Base-by-base conservation (phyloP, 2,888 invertebrate species). In the Cylloceria caligata region DNA sequence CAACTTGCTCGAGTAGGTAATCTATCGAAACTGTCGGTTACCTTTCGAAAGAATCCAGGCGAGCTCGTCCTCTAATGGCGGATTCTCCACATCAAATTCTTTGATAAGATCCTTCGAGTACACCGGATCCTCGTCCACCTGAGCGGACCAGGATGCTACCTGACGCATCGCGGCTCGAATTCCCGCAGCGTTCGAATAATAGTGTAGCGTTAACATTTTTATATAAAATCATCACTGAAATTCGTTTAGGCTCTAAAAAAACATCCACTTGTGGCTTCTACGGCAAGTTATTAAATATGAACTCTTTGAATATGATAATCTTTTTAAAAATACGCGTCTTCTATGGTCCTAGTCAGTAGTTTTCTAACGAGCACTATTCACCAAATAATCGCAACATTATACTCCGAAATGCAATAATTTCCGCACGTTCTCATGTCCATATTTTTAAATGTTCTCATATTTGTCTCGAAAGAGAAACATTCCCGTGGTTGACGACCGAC, bases 101-200 rank as follows among this genome's bases (percentile, higher is more conserved):
- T 97, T 97, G 94, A 97, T 97, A 93, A 97, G 96, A 92, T 97
- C 97, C 93, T 96, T 94, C 86, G 96, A 95, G 93, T 97, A 97
- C 89, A 96, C 96, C 81, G 90, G 91, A 87, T 94, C 94, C 86
- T 94, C 93, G 89, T 94, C 94, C 91, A 94, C 94, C 89, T 93
- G 89, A 91, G 93, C 88, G 94, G 94, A 93, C 94, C 91, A 96
- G 94, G 87, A 94, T 94, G 88, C 92, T 89, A 90, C 86, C 67
- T 87, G 88, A 74, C 88, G 88, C 77, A 90, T 86, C 39, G 88
- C 84, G 47, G 89, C 85, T 39, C 87, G 87, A 42, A 91, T 86
- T 64, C 86, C 87, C 75, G 87, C 86, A 93, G 96, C 89, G 94
- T 97, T 96, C 92, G 97, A 97, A 93, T 95, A 97, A 93, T 96